Evolutionary conservation across 1,140 invertebrate species (phyloP).

Genomic region (Drosophila pachea): DNA sequence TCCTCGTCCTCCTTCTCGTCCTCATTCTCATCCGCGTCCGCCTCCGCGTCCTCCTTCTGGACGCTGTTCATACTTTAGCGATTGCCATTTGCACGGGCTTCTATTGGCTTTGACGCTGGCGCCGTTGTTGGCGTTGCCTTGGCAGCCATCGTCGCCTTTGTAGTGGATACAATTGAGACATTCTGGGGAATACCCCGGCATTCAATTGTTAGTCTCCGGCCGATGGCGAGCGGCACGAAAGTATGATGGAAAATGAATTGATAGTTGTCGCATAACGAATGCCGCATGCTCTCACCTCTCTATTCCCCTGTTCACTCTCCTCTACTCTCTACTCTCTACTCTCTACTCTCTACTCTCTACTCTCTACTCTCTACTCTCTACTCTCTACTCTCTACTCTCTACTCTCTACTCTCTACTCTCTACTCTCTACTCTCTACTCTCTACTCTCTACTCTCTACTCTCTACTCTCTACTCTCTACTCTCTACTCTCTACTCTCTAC

Average conservation of each 20-base stretch:
- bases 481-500: too few relatives aligned
- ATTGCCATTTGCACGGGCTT: neutral
- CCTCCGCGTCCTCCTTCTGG: slow-evolving; percentile 9
- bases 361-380: too few relatives aligned
- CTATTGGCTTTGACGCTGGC: neutral
- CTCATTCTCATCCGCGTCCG: slow-evolving; percentile 15
- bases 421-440: too few relatives aligned
- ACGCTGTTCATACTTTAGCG: slow-evolving; percentile 5
- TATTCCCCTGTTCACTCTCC: neutral
- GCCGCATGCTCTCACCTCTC: neutral
- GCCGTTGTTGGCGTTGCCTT: slow-evolving; percentile 43
- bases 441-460: too few relatives aligned
- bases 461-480: too few relatives aligned
- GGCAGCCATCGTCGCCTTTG: slow-evolving; percentile 46
- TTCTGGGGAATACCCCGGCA: slow-evolving; percentile 71
- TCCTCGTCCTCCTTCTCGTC: slow-evolving; percentile 17
- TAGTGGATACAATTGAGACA: slow-evolving; percentile 65
- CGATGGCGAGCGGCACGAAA: neutral
- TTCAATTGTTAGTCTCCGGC: slow-evolving; percentile 22
- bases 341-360: too few relatives aligned
- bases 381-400: too few relatives aligned
- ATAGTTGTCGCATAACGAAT: neutral
- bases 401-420: too few relatives aligned
- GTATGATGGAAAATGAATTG: neutral
- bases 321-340: too few relatives aligned